Evolutionary conservation across 2,888 invertebrate genomes (phyloP).

Genomic region (Philereme transversata): DNA sequence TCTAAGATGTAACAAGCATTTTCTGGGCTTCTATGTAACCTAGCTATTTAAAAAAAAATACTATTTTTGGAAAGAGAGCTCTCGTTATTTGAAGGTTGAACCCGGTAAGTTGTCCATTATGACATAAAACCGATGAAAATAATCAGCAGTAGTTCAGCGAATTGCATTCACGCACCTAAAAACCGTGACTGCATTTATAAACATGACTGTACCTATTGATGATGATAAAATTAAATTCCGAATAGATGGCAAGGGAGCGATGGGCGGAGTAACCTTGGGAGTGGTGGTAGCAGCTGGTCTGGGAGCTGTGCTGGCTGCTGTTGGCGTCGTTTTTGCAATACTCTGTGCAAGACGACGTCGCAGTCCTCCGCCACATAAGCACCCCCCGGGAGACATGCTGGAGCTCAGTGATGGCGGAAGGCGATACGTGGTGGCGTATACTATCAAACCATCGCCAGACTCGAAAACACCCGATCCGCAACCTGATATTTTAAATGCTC

Average conservation of each 20-base stretch:
- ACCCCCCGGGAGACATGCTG: slow-evolving; percentile 81
- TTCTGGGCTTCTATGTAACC: no score
- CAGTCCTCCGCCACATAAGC: slow-evolving; percentile 68
- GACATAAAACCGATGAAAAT: no score
- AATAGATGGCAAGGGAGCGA: slow-evolving; percentile 87
- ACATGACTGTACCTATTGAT: no score
- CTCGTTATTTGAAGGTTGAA: no score
- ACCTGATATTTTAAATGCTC: slow-evolving; percentile 92
- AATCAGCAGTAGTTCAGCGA: no score
- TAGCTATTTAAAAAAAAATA: no score
- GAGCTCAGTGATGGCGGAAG: slow-evolving; percentile 91
- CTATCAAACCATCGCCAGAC: slow-evolving; percentile 87
- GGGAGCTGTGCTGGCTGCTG: slow-evolving; percentile 63
- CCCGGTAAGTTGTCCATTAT: no score
- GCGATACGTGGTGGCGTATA: slow-evolving; percentile 93
- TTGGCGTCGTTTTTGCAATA: slow-evolving; percentile 65
- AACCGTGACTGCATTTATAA: no score
- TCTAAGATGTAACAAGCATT: no score
- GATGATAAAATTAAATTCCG: neutral
- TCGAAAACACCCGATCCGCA: slow-evolving; percentile 86
- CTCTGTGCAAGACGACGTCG: slow-evolving; percentile 66
- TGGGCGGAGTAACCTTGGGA: slow-evolving; percentile 89
- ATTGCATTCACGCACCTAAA: no score
- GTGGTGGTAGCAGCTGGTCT: slow-evolving; percentile 77
- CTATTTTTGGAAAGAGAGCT: no score